Evolutionary conservation across 2,888 invertebrate genomes (phyloP), one percentile per base, ranked within the genome.

Genomic region (Papilio elwesi): DNA sequence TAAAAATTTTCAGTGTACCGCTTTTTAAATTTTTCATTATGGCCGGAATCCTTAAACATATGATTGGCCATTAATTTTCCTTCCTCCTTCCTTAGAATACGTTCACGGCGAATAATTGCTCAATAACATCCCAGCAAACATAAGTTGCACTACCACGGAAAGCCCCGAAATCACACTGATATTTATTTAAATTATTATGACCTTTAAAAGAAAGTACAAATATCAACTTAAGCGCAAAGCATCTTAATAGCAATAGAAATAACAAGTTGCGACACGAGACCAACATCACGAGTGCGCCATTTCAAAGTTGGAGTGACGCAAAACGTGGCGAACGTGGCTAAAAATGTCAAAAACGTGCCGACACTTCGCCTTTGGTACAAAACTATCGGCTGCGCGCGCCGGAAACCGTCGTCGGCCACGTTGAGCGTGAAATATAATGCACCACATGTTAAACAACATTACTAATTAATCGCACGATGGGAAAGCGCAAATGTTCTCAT

Each of bases 331-430:
- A 85, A 83, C 59, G 59, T 62, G 59, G 38, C 88, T 88, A 90
- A 88, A 90, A 92, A 92, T 92, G 91, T 91, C 91, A 92, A 88
- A 90, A 85, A 88, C 90, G 91, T 92, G 91, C 83, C 78, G 82
- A 80, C 82, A 81, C 85, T 87, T 76, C 78, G 83, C 85, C 88
- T 87, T 87, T 87, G 84, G 81, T 86, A 82, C 80, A 78, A 79
- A 79, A 76, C 74, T 75, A 75, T 76, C 77, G 80, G 80, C 76
- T 26, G 26, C 26, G 26, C 80, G 82, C 87, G 83, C 87, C 88
- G 89, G 90, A 89, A 85, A 87, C 82, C 79, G 81, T 72, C 82
- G 80, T 72, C 82, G 80, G 82, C 79, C 83, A 83, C 81, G 79
- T 85, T 80, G 81, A 87, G 83, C 89, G 86, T 90, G 85, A 88